These are phyloP conservation scores for Prionace glauca DNA, from an alignment of 2,797 vertebrate species.

Conservation along the genomic window DNA sequence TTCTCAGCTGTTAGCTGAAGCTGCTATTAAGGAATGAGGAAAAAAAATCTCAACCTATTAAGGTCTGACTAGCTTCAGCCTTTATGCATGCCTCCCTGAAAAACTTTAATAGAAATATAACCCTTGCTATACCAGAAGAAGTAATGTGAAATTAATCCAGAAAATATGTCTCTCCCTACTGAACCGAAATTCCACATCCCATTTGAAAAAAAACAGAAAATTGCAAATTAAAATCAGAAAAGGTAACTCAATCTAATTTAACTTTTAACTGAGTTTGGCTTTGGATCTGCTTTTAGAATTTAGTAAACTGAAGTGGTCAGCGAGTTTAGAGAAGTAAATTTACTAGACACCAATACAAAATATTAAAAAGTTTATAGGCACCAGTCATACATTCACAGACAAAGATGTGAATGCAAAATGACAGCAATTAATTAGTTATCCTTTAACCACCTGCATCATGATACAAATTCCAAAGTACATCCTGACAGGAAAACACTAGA, in stretches of 20 bases:
- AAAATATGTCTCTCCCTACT: not conserved
- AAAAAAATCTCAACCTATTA: constrained; percentile 48
- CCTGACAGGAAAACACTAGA: not conserved
- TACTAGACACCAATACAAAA: not conserved
- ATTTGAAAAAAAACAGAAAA: not conserved
- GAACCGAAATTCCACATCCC: not conserved
- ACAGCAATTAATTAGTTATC: not conserved
- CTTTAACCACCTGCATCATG: not conserved
- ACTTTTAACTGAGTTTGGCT: not conserved
- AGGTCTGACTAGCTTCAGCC: constrained; percentile 46
- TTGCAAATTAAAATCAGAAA: constrained; percentile 3
- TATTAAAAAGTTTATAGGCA: not conserved
- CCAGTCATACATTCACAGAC: not conserved
- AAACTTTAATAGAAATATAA: constrained; percentile 40
- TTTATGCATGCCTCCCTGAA: constrained; percentile 42
- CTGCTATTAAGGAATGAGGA: constrained; percentile 54
- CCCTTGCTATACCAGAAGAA: constrained; percentile 36
- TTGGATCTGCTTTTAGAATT: not conserved
- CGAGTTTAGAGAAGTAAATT: not conserved
- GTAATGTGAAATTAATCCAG: not conserved
- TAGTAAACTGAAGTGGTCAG: not conserved
- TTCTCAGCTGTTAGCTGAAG: constrained; percentile 72
- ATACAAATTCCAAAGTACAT: not conserved
- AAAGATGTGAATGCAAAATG: not conserved
- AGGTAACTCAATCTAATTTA: not conserved